Base-by-base conservation (phyloP, 2,113 vertebrate species). In the Oreochromis spilurus region DNA sequence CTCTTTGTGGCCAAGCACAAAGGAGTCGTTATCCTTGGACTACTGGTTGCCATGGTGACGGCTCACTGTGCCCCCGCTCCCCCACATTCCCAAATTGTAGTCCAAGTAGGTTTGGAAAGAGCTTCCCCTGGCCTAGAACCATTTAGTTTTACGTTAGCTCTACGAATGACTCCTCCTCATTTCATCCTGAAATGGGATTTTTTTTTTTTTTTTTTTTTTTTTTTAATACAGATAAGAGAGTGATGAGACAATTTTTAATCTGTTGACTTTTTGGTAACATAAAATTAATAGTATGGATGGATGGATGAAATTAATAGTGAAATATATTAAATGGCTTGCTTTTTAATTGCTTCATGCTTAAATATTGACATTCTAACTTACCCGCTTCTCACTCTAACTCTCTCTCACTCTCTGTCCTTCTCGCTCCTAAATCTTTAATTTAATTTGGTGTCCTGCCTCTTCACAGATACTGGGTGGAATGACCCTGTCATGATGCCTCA, bases 401-500 rank as follows among this genome's bases (percentile, higher is more conserved):
- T 24, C 65, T 10, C n/a, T 34, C 0, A 1, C 58, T 62, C 60
- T 17, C 57, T 62, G 17, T 38, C 19, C 19, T 21, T 65, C 60
- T 65, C 4, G 4, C 1, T 13, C 4, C 19, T 65, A 65, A 65
- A 57, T 55, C 17, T 54, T n/a, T 58, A 16, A 21, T 45, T n/a
- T 62, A 6, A 53, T 58, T 78, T 57, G 19, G 6, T 82, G 36
- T 48, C 4, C 60, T 72, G 29, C 83, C 53, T 94, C 50, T 85
- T 43, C 26, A 95, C 93, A 87, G 77, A 58, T 70, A 89, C 89
- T 72, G 85, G 89, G 80, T 92, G 95, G 94, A 92, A 96, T 97
- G 96, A 92, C 80, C 78, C 81, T 84, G 79, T 89, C 93, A 96
- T 94, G 93, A 97, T 96, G 96, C 87, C 86, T 92, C 88, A 90